phyloP scores from a whole-genome alignment of 37 sponge, comb jelly and placozoan species.

The Spongilla lacustris region DNA sequence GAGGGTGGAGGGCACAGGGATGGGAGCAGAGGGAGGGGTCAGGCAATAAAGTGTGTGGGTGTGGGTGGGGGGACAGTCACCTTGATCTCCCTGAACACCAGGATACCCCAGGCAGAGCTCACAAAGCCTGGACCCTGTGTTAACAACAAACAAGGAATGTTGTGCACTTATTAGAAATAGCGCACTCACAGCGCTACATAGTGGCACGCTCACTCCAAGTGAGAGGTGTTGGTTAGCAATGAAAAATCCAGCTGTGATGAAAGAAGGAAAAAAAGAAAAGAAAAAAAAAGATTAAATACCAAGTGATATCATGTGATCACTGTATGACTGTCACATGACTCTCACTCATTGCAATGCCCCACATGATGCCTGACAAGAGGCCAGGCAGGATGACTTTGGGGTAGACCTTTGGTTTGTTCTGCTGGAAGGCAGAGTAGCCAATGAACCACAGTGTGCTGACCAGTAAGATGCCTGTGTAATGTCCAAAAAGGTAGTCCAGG shows the following conservation, averaged over 20 bases:
- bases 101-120: slow-evolving; percentile 74
- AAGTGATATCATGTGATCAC: not conserved
- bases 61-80: too few species aligned
- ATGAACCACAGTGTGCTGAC: slow-evolving; percentile 73
- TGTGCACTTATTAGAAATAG: not conserved
- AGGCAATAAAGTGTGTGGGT: not conserved
- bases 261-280: slow-evolving; percentile 33
- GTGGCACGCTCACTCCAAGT: slow-evolving; percentile 65
- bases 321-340: not conserved
- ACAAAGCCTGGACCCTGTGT: slow-evolving; percentile 80
- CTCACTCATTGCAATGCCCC: slow-evolving; percentile 85
- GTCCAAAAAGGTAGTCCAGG: slow-evolving; percentile 80
- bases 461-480: slow-evolving; percentile 75
- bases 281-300: slow-evolving; percentile 3
- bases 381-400: slow-evolving; percentile 78
- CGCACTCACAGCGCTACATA: slow-evolving; percentile 77
- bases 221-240: slow-evolving; percentile 78
- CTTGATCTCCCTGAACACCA: slow-evolving; percentile 81
- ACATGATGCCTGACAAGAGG: slow-evolving; percentile 82
- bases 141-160: not conserved
- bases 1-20: not conserved
- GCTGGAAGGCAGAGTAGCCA: slow-evolving; percentile 44
- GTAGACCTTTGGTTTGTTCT: slow-evolving; percentile 79
- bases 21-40: not conserved
- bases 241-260: slow-evolving; percentile 64